Conservation (phyloP, 2,113 vertebrate species). For the Mobula birostris region DNA sequence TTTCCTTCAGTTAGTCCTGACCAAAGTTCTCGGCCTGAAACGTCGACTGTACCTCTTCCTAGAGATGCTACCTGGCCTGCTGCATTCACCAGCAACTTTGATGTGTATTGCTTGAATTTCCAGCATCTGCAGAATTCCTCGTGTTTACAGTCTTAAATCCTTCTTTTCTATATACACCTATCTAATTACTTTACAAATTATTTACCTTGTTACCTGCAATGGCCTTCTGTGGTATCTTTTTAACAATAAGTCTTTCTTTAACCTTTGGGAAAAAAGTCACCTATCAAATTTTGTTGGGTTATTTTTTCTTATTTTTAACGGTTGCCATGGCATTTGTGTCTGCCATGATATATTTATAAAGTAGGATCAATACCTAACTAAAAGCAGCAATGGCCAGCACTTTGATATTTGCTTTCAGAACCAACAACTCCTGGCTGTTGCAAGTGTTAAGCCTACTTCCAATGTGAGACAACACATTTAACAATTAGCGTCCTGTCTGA, state of each 20-base stretch:
- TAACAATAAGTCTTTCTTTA: not conserved
- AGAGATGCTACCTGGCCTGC: too few relatives aligned
- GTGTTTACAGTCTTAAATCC: not conserved
- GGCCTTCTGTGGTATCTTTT: not conserved
- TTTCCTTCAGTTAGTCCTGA: too few relatives aligned
- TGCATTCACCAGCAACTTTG: too few relatives aligned
- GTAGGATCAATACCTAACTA: not conserved
- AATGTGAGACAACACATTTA: not conserved
- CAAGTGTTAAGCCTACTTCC: not conserved
- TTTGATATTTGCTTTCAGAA: not conserved
- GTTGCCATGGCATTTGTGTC: not conserved
- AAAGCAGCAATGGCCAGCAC: not conserved
- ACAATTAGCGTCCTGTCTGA: conserved; percentile 17
- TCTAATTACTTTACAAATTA: not conserved
- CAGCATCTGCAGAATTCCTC: too few relatives aligned
- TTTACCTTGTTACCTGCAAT: not conserved
- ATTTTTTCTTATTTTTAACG: not conserved
- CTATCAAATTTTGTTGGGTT: not conserved
- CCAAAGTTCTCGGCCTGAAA: too few relatives aligned
- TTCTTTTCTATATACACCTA: not conserved
- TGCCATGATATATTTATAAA: not conserved
- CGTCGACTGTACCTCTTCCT: too few relatives aligned
- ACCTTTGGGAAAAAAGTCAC: not conserved
- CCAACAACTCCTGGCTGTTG: not conserved
- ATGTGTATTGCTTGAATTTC: too few relatives aligned